Conservation (phyloP, 2,888 invertebrate species). For the Automeris io region DNA sequence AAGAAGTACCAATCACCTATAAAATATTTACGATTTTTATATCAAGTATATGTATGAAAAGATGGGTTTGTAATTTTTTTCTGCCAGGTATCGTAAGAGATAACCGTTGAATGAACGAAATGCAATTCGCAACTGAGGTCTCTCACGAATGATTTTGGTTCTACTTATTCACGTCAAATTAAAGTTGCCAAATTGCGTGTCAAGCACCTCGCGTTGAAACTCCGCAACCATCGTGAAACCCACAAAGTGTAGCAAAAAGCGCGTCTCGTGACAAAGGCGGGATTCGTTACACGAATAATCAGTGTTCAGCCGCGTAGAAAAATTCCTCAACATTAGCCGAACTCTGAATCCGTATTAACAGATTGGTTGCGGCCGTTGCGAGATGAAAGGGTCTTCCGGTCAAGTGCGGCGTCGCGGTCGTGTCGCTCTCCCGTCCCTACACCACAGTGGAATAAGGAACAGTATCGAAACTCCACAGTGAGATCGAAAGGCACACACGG, state of each 20-base stretch:
- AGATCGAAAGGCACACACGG: no score
- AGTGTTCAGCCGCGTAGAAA: constrained; percentile 64
- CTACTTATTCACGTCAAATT: background rate
- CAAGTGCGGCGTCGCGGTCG: constrained; percentile 55
- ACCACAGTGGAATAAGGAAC: no score
- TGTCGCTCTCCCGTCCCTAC: constrained; percentile 14
- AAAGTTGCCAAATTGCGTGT: constrained; percentile 9
- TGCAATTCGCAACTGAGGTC: no score
- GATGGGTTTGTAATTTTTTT: no score
- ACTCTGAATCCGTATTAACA: constrained; percentile 50
- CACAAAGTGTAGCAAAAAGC: constrained; percentile 49
- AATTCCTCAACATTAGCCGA: no score
- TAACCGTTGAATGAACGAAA: no score
- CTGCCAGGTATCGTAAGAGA: no score
- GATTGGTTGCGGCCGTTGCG: constrained; percentile 66
- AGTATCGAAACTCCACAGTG: no score
- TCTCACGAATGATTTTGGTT: background rate
- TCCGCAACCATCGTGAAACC: constrained; percentile 33
- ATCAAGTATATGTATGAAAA: no score
- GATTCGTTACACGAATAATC: constrained; percentile 54
- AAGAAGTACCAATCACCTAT: no score
- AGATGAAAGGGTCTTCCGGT: constrained; percentile 70
- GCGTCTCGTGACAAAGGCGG: constrained; percentile 46
- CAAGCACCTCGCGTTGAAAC: constrained; percentile 18
- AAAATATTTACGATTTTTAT: no score